Evolutionary conservation across 2,888 invertebrate genomes (phyloP).

Genomic region (Rhingia campestris): DNA sequence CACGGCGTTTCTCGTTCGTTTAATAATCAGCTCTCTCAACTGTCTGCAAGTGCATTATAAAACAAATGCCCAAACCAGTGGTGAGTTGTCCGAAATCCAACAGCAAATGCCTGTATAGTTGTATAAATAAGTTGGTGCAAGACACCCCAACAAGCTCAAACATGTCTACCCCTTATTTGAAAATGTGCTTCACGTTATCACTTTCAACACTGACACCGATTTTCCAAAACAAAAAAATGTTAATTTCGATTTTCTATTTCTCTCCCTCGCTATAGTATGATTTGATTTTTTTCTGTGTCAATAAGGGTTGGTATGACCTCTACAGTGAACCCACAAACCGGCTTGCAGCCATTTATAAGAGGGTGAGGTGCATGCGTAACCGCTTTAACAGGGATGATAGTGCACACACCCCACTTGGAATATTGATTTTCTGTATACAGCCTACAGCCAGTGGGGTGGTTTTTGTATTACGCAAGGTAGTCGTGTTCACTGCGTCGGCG

Average conservation of each 20-base stretch:
- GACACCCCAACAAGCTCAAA: no score
- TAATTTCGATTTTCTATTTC: constrained; percentile 4
- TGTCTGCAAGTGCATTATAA: no score
- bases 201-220: constrained; percentile 1
- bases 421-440: constrained; percentile 17
- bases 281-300: constrained; percentile 16
- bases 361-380: constrained; percentile 65
- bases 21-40: no score
- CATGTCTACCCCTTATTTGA: no score
- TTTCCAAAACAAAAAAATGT: constrained; percentile 14
- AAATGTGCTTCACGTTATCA: constrained; percentile 21
- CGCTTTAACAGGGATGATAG: constrained; percentile 52
- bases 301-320: constrained; percentile 31
- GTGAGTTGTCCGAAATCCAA: no score
- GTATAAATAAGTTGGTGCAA: no score
- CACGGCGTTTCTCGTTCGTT: no score
- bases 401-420: constrained; percentile 25
- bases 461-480: constrained; percentile 41
- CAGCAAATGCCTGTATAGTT: no score
- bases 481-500: constrained; percentile 55
- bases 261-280: neutral
- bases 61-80: no score
- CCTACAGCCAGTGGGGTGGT: constrained; percentile 28
- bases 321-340: constrained; percentile 18
- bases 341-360: neutral